phyloP scores from a whole-genome alignment of 2,797 vertebrate species.

The Lepus townsendii region DNA sequence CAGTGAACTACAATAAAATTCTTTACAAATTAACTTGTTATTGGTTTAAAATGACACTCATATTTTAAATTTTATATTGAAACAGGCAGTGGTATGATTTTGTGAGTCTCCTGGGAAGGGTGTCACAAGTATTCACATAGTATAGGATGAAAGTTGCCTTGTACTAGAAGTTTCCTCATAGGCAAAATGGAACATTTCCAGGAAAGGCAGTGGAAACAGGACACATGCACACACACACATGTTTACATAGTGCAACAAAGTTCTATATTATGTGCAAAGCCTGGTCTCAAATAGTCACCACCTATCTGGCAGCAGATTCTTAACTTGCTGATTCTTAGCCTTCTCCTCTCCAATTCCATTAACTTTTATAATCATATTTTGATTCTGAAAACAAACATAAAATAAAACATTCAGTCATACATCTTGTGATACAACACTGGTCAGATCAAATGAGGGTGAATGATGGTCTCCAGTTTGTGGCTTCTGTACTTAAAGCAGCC shows the following conservation, averaged over 20 bases:
- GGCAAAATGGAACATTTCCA: neutral
- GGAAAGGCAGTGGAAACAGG: neutral
- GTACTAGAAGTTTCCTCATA: neutral
- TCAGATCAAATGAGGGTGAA: neutral
- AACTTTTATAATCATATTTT: slow-evolving; percentile 49
- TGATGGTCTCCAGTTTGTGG: neutral
- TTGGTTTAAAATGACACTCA: neutral
- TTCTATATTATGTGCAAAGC: neutral
- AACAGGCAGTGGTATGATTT: neutral
- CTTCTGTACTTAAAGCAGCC: slow-evolving; percentile 9
- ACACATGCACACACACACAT: neutral
- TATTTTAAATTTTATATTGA: neutral
- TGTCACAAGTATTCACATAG: neutral
- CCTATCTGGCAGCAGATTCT: neutral
- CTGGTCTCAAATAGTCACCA: neutral
- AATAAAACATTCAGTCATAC: neutral
- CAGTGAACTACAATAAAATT: neutral
- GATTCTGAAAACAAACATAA: slow-evolving; percentile 40
- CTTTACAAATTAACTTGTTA: neutral
- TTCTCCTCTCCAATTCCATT: slow-evolving; percentile 33
- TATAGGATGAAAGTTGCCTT: neutral
- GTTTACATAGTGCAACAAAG: neutral
- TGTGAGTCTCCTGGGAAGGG: neutral
- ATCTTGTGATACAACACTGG: neutral
- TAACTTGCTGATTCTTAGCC: neutral